Evolutionary conservation across 2,113 vertebrate genomes (phyloP), one percentile per base, ranked within the genome.

Genomic region (Salvelinus fontinalis): DNA sequence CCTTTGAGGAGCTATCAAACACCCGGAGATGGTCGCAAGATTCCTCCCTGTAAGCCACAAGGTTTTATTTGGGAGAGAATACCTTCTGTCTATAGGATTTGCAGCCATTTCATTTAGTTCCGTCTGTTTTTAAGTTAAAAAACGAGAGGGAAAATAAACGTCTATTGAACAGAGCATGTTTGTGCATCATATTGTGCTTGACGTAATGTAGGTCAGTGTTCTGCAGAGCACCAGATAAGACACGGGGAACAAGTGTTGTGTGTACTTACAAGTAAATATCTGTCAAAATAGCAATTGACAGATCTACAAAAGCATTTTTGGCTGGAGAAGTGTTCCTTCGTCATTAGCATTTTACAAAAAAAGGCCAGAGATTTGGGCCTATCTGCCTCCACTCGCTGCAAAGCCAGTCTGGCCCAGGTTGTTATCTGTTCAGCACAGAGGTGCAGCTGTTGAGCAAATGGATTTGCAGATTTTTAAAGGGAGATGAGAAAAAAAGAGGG

Each of bases 191-290:
- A 98, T 98, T 99, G 96, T 98, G 95, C 96, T 96, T 96, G 96
- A 95, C 95, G 96, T 94, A 97, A 99, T 98, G 97, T 98, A 98
- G 98, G 98, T 97, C 98, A 97, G 96, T 95, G 94, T 98, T 97
- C 97, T 99, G 98, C 97, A 96, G 94, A 94, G 93, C 93, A 87
- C 82, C 94, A 98, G 98, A 99, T 99, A 99, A 99, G 97, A 97
- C 95, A 91, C 94, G 77, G 94, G 92, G 95, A 97, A 98, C 96
- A 99, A 99, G 98, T 98, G 97, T 95, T 97, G 95, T 97, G 95
- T 98, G 97, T 97, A 97, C 96, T 99, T 99, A 99, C 97, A 99
- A 99, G 97, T 95, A 98, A 98, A 99, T 99, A 99, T 98, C 97
- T 97, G 98, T 99, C 97, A 98, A 97, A 98, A 98, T 97, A 97